phyloP scores from a whole-genome alignment of 1,140 invertebrate species.

The Theocolax elegans region DNA sequence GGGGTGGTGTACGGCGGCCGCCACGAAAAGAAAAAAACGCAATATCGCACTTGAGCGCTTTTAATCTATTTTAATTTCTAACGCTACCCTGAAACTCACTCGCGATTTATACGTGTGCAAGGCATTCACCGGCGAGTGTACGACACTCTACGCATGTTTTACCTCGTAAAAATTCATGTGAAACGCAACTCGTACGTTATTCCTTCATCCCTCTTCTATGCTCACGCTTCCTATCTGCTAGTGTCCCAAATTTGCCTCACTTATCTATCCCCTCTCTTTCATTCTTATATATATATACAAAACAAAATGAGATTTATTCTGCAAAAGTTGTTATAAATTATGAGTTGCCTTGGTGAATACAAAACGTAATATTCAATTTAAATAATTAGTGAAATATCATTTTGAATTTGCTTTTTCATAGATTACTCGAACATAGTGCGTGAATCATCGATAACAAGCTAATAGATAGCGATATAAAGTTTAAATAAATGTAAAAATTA shows the following conservation, averaged over 20 bases:
- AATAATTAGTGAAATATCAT: no score
- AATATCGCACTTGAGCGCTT: not conserved
- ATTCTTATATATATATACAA: not conserved
- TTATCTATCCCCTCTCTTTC: not conserved
- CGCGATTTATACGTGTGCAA: not conserved
- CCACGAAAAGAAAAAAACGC: no score
- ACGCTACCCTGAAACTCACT: not conserved
- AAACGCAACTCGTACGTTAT: not conserved
- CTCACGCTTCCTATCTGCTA: not conserved
- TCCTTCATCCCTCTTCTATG: not conserved
- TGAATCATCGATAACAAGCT: no score
- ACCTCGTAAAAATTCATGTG: slow-evolving; percentile 11
- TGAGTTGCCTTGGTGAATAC: no score
- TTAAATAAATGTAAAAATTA: no score
- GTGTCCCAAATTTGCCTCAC: not conserved
- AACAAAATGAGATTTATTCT: no score
- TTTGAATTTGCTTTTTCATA: no score
- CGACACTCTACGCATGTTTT: slow-evolving; percentile 3
- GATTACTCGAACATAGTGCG: no score
- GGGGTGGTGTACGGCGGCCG: no score
- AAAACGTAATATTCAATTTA: no score
- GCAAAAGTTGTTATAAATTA: no score
- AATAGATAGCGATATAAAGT: no score
- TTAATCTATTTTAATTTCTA: slow-evolving; percentile 31
- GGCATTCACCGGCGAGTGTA: not conserved